A percentile compares a stretch with the other conserved stretches of the same genome.
phyloP scores from a whole-genome alignment of 1,140 invertebrate species.

The Drosophila kikkawai region DNA sequence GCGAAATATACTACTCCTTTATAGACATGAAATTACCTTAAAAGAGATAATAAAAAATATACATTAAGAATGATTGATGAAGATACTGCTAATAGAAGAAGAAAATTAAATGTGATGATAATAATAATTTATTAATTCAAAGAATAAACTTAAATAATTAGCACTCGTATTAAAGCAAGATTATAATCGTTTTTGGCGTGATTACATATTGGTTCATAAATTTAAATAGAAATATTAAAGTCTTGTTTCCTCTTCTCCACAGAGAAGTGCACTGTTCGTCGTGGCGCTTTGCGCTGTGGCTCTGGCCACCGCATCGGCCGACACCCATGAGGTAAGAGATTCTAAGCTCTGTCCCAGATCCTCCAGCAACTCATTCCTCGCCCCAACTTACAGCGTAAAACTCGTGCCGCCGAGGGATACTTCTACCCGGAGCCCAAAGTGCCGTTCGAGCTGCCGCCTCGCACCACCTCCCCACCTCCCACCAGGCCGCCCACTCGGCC shows the following conservation, averaged over 20 bases:
- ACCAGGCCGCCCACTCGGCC: constrained; percentile 58
- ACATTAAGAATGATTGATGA: not conserved
- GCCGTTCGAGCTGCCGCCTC: constrained; percentile 69
- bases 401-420: constrained; percentile 74
- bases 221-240: not conserved
- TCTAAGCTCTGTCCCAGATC: not conserved
- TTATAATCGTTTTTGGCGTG: constrained; percentile 1
- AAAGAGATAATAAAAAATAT: not conserved
- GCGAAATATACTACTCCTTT: not conserved
- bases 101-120: not conserved
- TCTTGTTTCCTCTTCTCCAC: constrained; percentile 13
- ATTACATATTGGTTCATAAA: not conserved
- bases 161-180: not conserved
- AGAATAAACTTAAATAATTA: not conserved
- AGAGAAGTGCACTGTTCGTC: constrained; percentile 83
- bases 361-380: not conserved
- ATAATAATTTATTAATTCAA: not conserved
- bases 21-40: not conserved
- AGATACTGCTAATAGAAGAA: not conserved
- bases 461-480: constrained; percentile 52
- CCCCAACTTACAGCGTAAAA: constrained; percentile 61
- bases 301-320: constrained; percentile 68
- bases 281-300: constrained; percentile 81
- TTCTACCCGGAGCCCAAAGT: constrained; percentile 71
- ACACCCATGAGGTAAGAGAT: constrained; percentile 74